phyloP scores from a whole-genome alignment of 2,797 vertebrate genomes.

The Sebastiscus albofasciatus region DNA sequence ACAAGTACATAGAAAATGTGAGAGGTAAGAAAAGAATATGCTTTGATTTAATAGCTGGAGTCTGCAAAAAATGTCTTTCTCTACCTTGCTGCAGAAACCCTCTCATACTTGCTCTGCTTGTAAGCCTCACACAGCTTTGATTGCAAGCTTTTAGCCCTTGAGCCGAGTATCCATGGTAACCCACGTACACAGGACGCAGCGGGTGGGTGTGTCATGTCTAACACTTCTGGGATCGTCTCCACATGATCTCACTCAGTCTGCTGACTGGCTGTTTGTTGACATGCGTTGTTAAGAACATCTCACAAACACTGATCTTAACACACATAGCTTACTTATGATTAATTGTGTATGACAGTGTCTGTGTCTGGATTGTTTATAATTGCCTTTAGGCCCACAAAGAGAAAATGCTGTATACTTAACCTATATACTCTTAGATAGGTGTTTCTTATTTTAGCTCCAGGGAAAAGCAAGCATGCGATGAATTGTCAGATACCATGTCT shows the following conservation, averaged over 20 bases:
- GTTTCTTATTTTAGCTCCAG: not conserved
- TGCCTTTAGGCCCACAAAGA: not conserved
- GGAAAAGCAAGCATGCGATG: not conserved
- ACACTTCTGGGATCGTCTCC: slow-evolving; percentile 63
- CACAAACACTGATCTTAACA: slow-evolving; percentile 9
- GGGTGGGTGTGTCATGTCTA: slow-evolving; percentile 55
- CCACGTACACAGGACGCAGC: slow-evolving; percentile 62
- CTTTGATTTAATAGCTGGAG: not conserved
- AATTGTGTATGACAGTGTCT: not conserved
- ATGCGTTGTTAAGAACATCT: slow-evolving; percentile 36
- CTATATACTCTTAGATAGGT: not conserved
- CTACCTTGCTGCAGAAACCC: slow-evolving; percentile 45
- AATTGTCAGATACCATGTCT: slow-evolving; percentile 5
- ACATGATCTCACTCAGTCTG: slow-evolving; percentile 59
- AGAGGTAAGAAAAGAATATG: not conserved
- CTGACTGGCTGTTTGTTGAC: slow-evolving; percentile 42
- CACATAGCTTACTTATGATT: slow-evolving; percentile 1
- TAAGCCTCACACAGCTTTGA: slow-evolving; percentile 48
- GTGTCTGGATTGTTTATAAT: not conserved
- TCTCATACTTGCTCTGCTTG: slow-evolving; percentile 25
- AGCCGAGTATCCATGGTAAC: slow-evolving; percentile 76
- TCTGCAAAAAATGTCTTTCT: not conserved
- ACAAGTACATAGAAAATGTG: not conserved
- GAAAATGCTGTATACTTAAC: not conserved
- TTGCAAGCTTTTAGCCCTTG: slow-evolving; percentile 61